Percentiles rank a stretch among this genome's conserved stretches.
These are phyloP conservation scores for Auanema freiburgensis DNA, from an alignment of 2,888 invertebrate genomes.

Conservation along the genomic window DNA sequence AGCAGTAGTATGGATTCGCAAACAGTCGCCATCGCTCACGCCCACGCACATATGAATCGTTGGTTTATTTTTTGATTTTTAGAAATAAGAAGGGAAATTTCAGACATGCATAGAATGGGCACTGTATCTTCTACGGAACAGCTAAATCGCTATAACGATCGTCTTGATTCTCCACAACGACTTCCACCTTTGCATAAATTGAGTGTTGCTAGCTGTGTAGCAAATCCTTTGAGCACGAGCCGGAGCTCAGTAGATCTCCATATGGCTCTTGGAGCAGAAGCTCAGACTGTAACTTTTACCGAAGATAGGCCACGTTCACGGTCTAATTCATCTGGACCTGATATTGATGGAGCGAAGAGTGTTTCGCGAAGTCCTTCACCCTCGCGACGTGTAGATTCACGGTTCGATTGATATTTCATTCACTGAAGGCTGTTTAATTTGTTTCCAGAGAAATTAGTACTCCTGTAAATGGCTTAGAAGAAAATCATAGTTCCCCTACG, in stretches of 20 bases:
- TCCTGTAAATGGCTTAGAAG: constrained; percentile 9
- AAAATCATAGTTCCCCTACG: constrained; percentile 29
- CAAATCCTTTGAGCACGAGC: constrained; percentile 37
- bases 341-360: constrained; percentile 34
- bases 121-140: constrained; percentile 55
- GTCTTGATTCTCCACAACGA: constrained; percentile 19
- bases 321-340: constrained; percentile 47
- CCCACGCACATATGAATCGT: constrained; percentile 47
- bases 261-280: constrained; percentile 29
- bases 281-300: constrained; percentile 3
- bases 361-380: constrained; percentile 35
- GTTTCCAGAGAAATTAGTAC: neutral
- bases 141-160: constrained; percentile 39
- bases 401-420: neutral
- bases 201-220: constrained; percentile 40
- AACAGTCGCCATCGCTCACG: constrained; percentile 20
- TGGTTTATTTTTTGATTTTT: constrained; percentile 16
- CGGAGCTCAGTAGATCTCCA: constrained; percentile 48
- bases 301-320: constrained; percentile 33
- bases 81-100: constrained; percentile 9
- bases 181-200: constrained; percentile 37
- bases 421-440: too few species aligned
- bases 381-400: neutral
- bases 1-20: constrained; percentile 64
- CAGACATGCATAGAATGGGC: constrained; percentile 46